phyloP scores from a whole-genome alignment of 2,888 invertebrate species.

The Epistrophe eligans region DNA sequence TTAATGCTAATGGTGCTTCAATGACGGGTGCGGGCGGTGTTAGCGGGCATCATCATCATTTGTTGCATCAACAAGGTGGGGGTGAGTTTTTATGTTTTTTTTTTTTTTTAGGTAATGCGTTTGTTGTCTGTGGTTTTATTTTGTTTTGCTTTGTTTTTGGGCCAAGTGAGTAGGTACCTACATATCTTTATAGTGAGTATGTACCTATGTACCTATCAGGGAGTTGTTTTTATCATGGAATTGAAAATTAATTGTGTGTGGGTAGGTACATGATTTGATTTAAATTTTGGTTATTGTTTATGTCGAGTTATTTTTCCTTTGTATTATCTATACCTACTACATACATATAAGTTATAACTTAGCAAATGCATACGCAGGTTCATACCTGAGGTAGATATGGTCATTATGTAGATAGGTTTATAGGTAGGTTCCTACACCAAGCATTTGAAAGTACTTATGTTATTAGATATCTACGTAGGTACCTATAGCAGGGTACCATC shows the following conservation, averaged over 20 bases:
- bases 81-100: constrained; percentile 79
- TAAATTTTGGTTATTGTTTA: constrained; percentile 12
- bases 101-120: constrained; percentile 14
- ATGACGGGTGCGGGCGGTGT: constrained; percentile 59
- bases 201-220: too few relatives aligned
- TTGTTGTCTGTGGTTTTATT: constrained; percentile 17
- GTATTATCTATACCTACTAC: background rate
- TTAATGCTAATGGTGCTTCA: constrained; percentile 58
- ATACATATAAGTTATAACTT: background rate
- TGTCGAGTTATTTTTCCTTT: background rate
- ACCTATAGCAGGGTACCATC: too few relatives aligned
- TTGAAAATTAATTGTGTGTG: constrained; percentile 22
- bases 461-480: too few relatives aligned
- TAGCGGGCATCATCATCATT: constrained; percentile 79
- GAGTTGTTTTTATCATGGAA: background rate
- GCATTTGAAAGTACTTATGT: too few relatives aligned
- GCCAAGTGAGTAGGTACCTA: background rate
- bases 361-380: background rate
- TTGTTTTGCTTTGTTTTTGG: constrained; percentile 3
- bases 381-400: too few relatives aligned
- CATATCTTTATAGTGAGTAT: background rate
- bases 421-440: too few relatives aligned
- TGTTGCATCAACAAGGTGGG: constrained; percentile 82
- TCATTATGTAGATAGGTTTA: too few relatives aligned
- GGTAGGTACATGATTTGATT: background rate